These are phyloP conservation scores for Carollia perspicillata DNA, from an alignment of 2,113 vertebrate genomes.

Conservation along the genomic window DNA sequence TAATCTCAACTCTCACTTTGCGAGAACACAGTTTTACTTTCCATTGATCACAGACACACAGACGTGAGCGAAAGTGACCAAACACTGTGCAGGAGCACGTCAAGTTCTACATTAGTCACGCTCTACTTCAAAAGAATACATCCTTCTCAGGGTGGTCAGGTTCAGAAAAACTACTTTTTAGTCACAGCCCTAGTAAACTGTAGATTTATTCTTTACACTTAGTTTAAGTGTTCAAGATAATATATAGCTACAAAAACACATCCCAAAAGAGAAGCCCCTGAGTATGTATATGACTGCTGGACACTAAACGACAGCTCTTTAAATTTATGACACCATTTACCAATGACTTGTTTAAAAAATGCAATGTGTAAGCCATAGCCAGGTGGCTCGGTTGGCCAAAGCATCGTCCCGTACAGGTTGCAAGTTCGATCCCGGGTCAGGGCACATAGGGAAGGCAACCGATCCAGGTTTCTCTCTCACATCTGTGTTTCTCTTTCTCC, in stretches of 20 bases:
- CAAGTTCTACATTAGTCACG: neutral
- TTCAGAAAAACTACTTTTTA: neutral
- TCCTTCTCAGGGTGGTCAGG: neutral
- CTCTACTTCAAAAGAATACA: neutral
- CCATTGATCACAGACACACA: neutral
- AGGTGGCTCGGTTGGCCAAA: no score
- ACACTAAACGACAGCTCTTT: neutral
- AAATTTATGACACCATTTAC: neutral
- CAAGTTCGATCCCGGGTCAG: no score
- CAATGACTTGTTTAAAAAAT: slow-evolving; percentile 34
- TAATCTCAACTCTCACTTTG: neutral
- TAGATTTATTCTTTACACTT: neutral
- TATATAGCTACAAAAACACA: neutral
- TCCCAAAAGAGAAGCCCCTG: neutral
- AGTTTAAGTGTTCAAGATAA: neutral
- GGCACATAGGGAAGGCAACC: no score
- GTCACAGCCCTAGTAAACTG: neutral
- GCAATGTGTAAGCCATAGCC: neutral
- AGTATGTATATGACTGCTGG: neutral
- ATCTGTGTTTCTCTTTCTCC: no score
- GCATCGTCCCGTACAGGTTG: no score
- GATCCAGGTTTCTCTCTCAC: no score
- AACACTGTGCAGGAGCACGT: neutral
- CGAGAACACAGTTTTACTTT: neutral
- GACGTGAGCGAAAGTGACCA: neutral